Base-by-base conservation (phyloP, 2,888 invertebrate species). In the Tinea pellionella region DNA sequence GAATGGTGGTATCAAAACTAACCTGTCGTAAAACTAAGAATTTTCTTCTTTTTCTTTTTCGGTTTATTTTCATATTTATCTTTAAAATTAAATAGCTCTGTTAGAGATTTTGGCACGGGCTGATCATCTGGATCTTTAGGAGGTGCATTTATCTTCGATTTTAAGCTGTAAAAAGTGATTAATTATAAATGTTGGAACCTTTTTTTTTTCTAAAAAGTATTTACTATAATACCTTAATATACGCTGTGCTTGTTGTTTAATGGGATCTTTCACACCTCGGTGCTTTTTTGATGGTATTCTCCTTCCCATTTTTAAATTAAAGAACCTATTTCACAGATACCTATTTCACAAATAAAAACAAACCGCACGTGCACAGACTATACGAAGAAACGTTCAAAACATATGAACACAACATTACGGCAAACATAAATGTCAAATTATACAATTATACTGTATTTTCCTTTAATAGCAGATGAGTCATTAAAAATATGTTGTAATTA, bases 251-350 rank as follows among this genome's bases (percentile, higher is more conserved):
- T 89, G 89, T 74, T 95, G 95, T 68, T 91, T 90, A 19, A 92
- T 74, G 1, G 94, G 94, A 80, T 95, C 94, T 70, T 93, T 92
- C 1, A 94, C 89, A 18, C 93, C 94, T 63, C 90, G 89, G 69
- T 95, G 95, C 75, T 94, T 95, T 66, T 93, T 91, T 24, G 92
- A 92, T 24, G 94, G 94, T 71, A 95, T 95, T 89, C 94, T 95
- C 57, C 94, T 83, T 56, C 91, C 91, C 92, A 92, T 93, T 75
- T 74, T 70, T 2, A 37, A 37, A 12, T 6, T n/a, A 37, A 37
- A 37, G 2, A 41, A 41, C 12, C 13, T 8, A 41, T 15, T 47
- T 15, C 12, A 47, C 2, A 37, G 9, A 30, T 30, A 30, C 9
- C 4, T 7, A 30, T 9, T 9, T 30, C 37, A n/a, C n/a, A 47